Evolutionary conservation across 2,797 vertebrate species (phyloP).

Genomic region (Champsocephalus esox): DNA sequence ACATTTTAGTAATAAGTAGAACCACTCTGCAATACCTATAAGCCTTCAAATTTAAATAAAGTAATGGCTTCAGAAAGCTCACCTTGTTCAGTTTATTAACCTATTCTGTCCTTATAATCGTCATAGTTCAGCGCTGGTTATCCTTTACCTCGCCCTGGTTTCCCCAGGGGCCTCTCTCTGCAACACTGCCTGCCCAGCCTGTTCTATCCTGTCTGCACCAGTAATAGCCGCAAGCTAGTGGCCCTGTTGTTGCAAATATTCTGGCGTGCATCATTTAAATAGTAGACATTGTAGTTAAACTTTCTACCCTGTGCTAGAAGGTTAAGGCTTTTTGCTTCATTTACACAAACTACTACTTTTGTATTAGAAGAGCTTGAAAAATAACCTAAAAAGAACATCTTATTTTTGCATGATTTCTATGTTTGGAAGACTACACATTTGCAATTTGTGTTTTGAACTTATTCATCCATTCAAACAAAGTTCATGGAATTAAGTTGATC

Average conservation of each 20-base stretch:
- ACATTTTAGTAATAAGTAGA: not conserved
- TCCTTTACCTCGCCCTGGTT: constrained; percentile 38
- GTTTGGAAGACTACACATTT: not conserved
- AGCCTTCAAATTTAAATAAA: constrained; percentile 35
- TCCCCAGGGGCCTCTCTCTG: constrained; percentile 47
- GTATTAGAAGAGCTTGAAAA: not conserved
- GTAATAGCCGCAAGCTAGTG: constrained; percentile 63
- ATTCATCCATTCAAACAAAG: not conserved
- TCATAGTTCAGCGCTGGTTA: constrained; percentile 49
- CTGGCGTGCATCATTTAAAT: constrained; percentile 45
- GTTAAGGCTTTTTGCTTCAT: constrained; percentile 1
- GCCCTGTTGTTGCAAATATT: constrained; percentile 38
- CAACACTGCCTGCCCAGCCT: constrained; percentile 49
- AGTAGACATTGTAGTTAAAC: constrained; percentile 34
- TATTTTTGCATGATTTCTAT: not conserved
- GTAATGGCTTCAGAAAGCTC: constrained; percentile 21
- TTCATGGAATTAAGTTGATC: not conserved
- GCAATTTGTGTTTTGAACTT: not conserved
- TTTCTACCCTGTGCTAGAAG: constrained; percentile 2
- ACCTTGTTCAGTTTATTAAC: constrained; percentile 48
- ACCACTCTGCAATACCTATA: not conserved
- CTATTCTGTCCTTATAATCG: constrained; percentile 51
- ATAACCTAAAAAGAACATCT: not conserved
- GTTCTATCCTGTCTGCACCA: constrained; percentile 56
- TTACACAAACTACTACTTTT: not conserved